Conservation (phyloP, 2,797 vertebrate species). For the Parauchenoglanis ngamensis region DNA sequence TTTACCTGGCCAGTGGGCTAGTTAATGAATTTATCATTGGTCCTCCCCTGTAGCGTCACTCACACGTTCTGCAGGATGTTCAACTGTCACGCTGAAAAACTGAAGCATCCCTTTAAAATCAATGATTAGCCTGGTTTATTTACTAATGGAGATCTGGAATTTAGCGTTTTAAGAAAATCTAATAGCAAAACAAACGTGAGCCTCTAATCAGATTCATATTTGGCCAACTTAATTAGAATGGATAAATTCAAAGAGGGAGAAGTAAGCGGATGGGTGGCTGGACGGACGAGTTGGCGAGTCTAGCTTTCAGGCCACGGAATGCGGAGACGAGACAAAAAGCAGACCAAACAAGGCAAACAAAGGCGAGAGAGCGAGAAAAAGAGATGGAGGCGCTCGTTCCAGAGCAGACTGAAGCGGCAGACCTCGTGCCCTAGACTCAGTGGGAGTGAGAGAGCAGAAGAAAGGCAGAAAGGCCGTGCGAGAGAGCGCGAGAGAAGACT, state of each 20-base stretch:
- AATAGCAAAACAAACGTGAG: neutral
- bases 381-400: slow-evolving; percentile 69
- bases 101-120: neutral
- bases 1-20: neutral
- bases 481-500: slow-evolving; percentile 41
- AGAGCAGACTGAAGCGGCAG: slow-evolving; percentile 58
- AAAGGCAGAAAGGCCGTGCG: slow-evolving; percentile 48
- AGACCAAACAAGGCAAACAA: slow-evolving; percentile 32
- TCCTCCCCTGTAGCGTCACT: neutral
- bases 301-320: slow-evolving; percentile 45
- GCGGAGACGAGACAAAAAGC: slow-evolving; percentile 44
- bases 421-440: slow-evolving; percentile 51
- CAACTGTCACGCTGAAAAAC: neutral
- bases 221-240: neutral
- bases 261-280: neutral
- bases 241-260: neutral
- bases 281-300: slow-evolving; percentile 46
- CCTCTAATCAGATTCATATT: neutral
- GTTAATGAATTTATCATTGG: neutral
- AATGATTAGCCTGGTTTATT: neutral
- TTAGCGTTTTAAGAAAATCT: neutral
- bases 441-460: slow-evolving; percentile 35
- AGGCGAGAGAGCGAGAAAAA: slow-evolving; percentile 24
- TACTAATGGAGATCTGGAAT: neutral
- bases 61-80: neutral